Base-by-base conservation (phyloP, 2,888 invertebrate species). In the Idaea biselata region DNA sequence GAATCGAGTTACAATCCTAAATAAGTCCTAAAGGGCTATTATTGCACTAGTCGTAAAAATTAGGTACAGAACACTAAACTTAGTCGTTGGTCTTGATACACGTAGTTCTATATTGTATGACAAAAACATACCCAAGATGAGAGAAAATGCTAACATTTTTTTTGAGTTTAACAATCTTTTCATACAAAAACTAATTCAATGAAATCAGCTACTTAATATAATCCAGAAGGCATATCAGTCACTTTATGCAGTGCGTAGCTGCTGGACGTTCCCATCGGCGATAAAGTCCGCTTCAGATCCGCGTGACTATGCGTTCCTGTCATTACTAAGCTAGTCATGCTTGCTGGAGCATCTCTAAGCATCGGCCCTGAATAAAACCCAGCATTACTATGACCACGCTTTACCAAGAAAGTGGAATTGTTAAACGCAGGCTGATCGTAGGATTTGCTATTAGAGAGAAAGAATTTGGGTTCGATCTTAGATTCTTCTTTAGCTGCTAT, bases 211-310 rank as follows among this genome's bases (percentile, higher is more conserved):
- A 74, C 18, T 86, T 77, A 96, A 87, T 96, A 96, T 68, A 96
- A 86, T 63, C 96, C 96, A 58, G 96, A 96, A 69, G 95, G 95
- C 86, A 95, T 94, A 80, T 96, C 96, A 6, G 95, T 95, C 11
- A 96, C 93, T 89, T 96, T 96, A 62, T 94, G 93, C 53, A 89
- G 81, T 32, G 94, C 93, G 65, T 85, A 88, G 68, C 74, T 83
- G 67, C 80, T 86, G 4, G 86, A 84, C 56, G 74, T 69, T 6
- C 88, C 88, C 65, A 86, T 83, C 0, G 89, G 89, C 0, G 91
- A 90, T 7, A 92, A 69, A 3, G 87, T 88, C 69, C 90, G 84
- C 69, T 93, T 91, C 62, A 91, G 77, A 73, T 93, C 93, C 17
- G 87, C 84, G 58, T 90, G 93, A 60, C 90, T 88, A 60, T 89